phyloP scores from a whole-genome alignment of 2,888 invertebrate genomes.

The Caenorhabditis sp. region DNA sequence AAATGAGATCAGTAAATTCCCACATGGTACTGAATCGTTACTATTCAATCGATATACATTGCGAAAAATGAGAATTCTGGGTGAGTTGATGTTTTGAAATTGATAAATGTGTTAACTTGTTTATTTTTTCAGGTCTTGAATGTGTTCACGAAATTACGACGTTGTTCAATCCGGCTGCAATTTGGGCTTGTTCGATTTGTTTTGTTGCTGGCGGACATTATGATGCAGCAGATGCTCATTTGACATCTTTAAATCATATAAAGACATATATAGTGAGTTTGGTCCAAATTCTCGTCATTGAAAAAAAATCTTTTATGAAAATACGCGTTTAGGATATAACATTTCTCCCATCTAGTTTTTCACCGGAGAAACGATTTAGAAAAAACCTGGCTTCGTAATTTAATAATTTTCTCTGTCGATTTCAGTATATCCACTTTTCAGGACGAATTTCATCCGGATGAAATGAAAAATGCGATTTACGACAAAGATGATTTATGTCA shows the following conservation, averaged over 20 bases:
- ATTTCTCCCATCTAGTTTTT: too few species aligned
- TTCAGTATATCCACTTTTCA: constrained; percentile 1
- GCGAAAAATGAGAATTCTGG: constrained; percentile 13
- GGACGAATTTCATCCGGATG: constrained; percentile 24
- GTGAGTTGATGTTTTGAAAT: background rate
- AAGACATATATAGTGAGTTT: constrained; percentile 34
- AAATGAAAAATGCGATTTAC: constrained; percentile 12
- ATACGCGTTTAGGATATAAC: too few species aligned
- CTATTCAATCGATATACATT: constrained; percentile 27
- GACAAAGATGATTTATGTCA: constrained; percentile 14
- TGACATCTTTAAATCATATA: constrained; percentile 39
- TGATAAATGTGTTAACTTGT: too few species aligned
- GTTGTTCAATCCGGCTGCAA: constrained; percentile 11
- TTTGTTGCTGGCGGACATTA: constrained; percentile 37
- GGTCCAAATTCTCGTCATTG: too few species aligned
- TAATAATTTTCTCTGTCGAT: background rate
- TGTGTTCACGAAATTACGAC: constrained; percentile 35
- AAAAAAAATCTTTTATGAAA: too few species aligned
- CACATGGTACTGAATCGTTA: background rate
- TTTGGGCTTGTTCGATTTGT: constrained; percentile 54
- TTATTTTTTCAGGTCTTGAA: constrained; percentile 14
- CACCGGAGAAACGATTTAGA: too few species aligned
- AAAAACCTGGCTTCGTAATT: too few species aligned
- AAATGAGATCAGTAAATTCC: constrained; percentile 7
- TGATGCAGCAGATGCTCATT: constrained; percentile 47